phyloP scores from a whole-genome alignment of 2,888 invertebrate genomes.

The Drosophila monieri region DNA sequence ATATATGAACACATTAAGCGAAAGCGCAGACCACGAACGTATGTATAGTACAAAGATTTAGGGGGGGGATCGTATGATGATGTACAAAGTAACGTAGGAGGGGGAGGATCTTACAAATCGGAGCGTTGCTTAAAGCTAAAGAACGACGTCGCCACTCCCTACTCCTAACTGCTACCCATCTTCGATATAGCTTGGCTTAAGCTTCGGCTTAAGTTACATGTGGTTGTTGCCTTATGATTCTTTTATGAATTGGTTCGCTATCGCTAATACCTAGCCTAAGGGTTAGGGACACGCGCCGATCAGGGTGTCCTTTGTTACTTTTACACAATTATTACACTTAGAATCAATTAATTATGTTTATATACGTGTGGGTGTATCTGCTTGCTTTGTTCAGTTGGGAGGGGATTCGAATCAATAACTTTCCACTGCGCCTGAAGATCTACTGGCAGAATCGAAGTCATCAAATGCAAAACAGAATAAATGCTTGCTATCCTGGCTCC shows the following conservation, averaged over 20 bases:
- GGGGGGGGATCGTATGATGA: conserved; percentile 19
- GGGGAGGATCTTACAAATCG: conserved; percentile 55
- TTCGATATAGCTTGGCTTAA: conserved; percentile 3
- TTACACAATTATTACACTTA: conserved; percentile 49
- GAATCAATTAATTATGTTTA: conserved; percentile 26
- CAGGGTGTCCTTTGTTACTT: conserved; percentile 44
- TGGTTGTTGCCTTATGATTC: conserved; percentile 5
- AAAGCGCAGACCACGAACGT: conserved; percentile 40
- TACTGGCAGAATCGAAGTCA: conserved; percentile 4
- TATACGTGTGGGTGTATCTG: not conserved
- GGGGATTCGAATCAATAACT: conserved; percentile 24
- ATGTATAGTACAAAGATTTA: conserved; percentile 27
- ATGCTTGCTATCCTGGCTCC: conserved; percentile 31
- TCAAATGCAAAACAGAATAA: conserved; percentile 38
- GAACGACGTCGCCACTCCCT: conserved; percentile 20
- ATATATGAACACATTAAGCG: conserved; percentile 48
- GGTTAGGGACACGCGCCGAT: conserved; percentile 67
- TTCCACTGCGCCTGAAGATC: conserved; percentile 13
- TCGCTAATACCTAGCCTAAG: conserved; percentile 57
- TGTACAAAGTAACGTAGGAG: conserved; percentile 54
- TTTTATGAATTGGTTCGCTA: conserved; percentile 30
- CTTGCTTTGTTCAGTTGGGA: conserved; percentile 9
- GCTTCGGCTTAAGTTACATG: conserved; percentile 37
- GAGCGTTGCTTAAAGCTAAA: conserved; percentile 68
- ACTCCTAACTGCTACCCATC: conserved; percentile 11